Evolutionary conservation across 2,888 invertebrate species (phyloP).

Genomic region (Sympetrum striolatum): DNA sequence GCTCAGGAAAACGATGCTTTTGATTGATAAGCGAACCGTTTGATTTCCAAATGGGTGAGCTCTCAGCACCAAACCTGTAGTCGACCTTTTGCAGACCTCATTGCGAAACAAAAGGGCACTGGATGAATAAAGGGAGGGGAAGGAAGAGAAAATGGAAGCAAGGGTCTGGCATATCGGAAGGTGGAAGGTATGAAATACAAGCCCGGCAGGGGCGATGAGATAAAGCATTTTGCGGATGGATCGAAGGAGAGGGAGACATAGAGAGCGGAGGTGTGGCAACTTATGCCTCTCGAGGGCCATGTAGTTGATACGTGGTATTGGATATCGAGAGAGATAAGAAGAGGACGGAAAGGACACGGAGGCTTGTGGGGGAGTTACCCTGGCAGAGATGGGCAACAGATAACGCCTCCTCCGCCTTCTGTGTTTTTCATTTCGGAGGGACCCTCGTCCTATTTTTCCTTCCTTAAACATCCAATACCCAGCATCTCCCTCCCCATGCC

Average conservation of each 20-base stretch:
- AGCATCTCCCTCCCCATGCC: too few relatives aligned
- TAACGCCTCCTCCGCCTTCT: not conserved
- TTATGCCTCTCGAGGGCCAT: not conserved
- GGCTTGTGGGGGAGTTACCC: not conserved
- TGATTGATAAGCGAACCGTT: too few relatives aligned
- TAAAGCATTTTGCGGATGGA: not conserved
- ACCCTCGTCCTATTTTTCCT: not conserved
- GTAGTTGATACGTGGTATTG: slow-evolving; percentile 9
- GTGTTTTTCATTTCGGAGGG: not conserved
- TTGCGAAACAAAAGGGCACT: not conserved
- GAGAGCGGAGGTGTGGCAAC: not conserved
- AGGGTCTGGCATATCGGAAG: not conserved
- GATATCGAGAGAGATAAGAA: slow-evolving; percentile 23
- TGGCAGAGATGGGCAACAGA: not conserved
- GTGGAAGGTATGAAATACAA: not conserved
- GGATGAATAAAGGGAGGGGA: not conserved
- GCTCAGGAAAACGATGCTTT: too few relatives aligned
- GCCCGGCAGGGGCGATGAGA: not conserved
- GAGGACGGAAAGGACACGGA: not conserved
- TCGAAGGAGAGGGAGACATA: not conserved
- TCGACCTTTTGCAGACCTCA: too few relatives aligned
- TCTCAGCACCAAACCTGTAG: too few relatives aligned
- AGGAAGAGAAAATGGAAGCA: not conserved
- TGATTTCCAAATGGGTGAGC: too few relatives aligned
- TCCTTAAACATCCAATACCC: not conserved